A percentile compares a stretch with the other conserved stretches of the same genome.
These are phyloP conservation scores for Phymanthus crucifer DNA, from an alignment of 92 coral and sea anemone genomes.

Conservation along the genomic window DNA sequence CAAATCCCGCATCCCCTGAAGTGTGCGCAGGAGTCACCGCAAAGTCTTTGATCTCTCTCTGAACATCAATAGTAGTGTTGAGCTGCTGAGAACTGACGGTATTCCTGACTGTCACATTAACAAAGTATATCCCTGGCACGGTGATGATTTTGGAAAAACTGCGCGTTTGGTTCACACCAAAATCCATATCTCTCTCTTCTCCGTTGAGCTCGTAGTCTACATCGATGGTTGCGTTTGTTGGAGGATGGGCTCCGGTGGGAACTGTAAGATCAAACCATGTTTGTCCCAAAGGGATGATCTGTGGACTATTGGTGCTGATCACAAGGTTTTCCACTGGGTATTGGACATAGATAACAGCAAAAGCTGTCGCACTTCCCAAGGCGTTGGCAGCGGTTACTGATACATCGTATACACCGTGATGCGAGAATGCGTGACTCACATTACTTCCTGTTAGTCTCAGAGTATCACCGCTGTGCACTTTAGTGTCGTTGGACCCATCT, in stretches of 20 bases:
- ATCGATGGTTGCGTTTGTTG: constrained; percentile 80
- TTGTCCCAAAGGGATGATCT: constrained; percentile 66
- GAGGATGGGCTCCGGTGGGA: constrained; percentile 52
- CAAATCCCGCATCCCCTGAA: constrained; percentile 64
- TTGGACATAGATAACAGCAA: constrained; percentile 39
- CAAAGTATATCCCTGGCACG: constrained; percentile 49
- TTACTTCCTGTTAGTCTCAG: constrained; percentile 18
- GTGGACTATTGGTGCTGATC: constrained; percentile 64
- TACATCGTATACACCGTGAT: constrained; percentile 54
- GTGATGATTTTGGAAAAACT: constrained; percentile 40
- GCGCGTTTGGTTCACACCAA: constrained; percentile 20
- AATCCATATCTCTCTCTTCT: constrained; percentile 9
- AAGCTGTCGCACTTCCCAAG: constrained; percentile 37
- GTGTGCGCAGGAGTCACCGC: constrained; percentile 50
- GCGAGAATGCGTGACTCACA: constrained; percentile 38
- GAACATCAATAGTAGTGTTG: constrained; percentile 63
- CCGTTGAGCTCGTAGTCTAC: constrained; percentile 53
- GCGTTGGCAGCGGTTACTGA: constrained; percentile 48
- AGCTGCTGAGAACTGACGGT: constrained; percentile 50
- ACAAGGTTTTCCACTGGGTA: constrained; percentile 41
- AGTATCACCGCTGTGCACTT: constrained; percentile 42
- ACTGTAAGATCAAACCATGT: constrained; percentile 52
- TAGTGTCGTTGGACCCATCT: constrained; percentile 38
- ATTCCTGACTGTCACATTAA: constrained; percentile 53
- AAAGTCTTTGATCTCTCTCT: constrained; percentile 64